These are phyloP conservation scores for Brachyistius frenatus DNA, from an alignment of 2,113 vertebrate species.

Conservation along the genomic window DNA sequence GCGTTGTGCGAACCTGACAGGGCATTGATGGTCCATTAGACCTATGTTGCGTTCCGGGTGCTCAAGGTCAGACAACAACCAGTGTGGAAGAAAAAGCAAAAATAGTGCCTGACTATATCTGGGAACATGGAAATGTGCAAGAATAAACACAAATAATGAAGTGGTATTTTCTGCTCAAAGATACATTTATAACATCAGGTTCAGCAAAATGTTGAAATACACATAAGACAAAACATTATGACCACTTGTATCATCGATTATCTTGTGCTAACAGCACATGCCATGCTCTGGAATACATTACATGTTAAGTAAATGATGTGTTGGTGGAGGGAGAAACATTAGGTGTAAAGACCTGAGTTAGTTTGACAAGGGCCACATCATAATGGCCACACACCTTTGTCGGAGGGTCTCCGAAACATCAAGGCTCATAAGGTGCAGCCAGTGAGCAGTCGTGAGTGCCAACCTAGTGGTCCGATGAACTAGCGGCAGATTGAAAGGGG, in stretches of 20 bases:
- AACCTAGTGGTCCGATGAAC: neutral
- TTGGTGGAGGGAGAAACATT: neutral
- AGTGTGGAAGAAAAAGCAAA: constrained; percentile 2
- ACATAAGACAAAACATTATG: neutral
- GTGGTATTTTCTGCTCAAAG: constrained; percentile 18
- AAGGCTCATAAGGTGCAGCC: neutral
- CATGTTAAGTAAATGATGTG: neutral
- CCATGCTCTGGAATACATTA: neutral
- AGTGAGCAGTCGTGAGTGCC: neutral
- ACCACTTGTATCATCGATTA: neutral
- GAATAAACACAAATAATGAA: neutral
- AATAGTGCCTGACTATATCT: neutral
- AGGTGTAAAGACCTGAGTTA: neutral
- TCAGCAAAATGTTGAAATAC: constrained; percentile 32
- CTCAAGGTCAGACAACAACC: constrained; percentile 37
- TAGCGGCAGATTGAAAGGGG: neutral
- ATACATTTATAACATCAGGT: constrained; percentile 9
- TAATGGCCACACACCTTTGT: neutral
- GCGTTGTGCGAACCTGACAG: constrained; percentile 38
- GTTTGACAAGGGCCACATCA: neutral
- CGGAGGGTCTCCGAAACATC: neutral
- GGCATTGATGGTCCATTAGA: constrained; percentile 45
- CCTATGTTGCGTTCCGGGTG: constrained; percentile 5
- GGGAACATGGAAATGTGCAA: neutral
- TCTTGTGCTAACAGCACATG: neutral